phyloP scores from a whole-genome alignment of 2,113 vertebrate species.

The Manacus vitellinus region DNA sequence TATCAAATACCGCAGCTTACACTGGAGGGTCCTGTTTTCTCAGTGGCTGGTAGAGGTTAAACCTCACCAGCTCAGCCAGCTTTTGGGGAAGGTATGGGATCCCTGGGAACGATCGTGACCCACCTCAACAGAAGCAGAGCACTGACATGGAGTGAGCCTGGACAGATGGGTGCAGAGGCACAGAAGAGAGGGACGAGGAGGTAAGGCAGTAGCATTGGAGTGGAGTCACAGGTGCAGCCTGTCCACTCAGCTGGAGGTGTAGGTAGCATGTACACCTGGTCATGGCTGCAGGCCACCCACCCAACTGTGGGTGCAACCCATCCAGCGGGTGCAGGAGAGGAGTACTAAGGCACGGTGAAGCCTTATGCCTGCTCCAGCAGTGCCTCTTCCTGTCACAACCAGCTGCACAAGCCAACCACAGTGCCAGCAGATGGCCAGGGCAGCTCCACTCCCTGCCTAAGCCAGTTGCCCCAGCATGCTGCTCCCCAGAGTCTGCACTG shows the following conservation, averaged over 20 bases:
- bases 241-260: not conserved
- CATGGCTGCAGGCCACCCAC: not conserved
- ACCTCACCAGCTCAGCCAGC: not conserved
- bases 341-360: not conserved
- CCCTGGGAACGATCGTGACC: not conserved
- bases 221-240: not conserved
- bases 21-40: fast-evolving
- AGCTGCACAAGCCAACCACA: not conserved
- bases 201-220: not conserved
- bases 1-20: fast-evolving
- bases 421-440: not conserved
- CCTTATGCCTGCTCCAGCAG: not conserved
- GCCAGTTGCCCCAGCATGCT: fast-evolving
- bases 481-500: not conserved
- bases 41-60: not conserved
- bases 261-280: not conserved
- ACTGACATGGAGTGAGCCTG: not conserved
- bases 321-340: not conserved
- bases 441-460: fast-evolving
- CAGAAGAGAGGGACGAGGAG: not conserved
- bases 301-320: not conserved
- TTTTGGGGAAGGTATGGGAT: not conserved
- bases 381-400: not conserved
- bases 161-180: not conserved
- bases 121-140: not conserved